phyloP scores from a whole-genome alignment of 2,888 invertebrate genomes.

The Myopa tessellatipennis region DNA sequence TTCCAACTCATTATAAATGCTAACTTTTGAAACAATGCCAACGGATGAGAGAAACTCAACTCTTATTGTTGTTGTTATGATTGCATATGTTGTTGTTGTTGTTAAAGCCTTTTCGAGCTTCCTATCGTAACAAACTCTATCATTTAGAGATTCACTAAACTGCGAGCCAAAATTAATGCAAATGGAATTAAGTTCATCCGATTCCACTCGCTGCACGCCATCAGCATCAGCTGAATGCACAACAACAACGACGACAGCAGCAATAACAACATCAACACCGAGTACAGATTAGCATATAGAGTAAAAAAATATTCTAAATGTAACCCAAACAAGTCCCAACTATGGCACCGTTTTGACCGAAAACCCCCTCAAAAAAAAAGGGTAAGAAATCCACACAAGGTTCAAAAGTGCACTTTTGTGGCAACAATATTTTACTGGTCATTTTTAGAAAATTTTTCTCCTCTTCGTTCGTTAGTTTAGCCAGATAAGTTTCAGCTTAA shows the following conservation, averaged over 20 bases:
- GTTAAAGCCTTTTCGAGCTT: conserved; percentile 19
- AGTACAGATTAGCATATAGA: not conserved
- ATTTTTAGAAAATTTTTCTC: too few relatives aligned
- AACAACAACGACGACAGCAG: not conserved
- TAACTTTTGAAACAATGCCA: conserved; percentile 1
- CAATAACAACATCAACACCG: not conserved
- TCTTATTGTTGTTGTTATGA: not conserved
- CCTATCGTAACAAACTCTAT: conserved; percentile 16
- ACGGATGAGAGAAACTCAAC: not conserved
- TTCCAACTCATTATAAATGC: conserved; percentile 32
- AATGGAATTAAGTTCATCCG: conserved; percentile 35
- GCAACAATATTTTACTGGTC: not conserved
- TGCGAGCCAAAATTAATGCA: conserved; percentile 28
- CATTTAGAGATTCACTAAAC: conserved; percentile 18
- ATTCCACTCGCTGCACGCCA: conserved; percentile 1
- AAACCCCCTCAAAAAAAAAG: not conserved
- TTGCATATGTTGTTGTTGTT: conserved; percentile 11
- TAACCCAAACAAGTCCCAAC: not conserved
- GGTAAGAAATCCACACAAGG: not conserved
- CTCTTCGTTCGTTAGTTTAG: too few relatives aligned
- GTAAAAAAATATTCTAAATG: not conserved
- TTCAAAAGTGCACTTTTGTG: not conserved
- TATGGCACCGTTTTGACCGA: not conserved
- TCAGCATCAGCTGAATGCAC: not conserved
- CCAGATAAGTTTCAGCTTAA: too few relatives aligned